Conservation (phyloP, 1,140 invertebrate genomes). For the Drusus annulatus region DNA sequence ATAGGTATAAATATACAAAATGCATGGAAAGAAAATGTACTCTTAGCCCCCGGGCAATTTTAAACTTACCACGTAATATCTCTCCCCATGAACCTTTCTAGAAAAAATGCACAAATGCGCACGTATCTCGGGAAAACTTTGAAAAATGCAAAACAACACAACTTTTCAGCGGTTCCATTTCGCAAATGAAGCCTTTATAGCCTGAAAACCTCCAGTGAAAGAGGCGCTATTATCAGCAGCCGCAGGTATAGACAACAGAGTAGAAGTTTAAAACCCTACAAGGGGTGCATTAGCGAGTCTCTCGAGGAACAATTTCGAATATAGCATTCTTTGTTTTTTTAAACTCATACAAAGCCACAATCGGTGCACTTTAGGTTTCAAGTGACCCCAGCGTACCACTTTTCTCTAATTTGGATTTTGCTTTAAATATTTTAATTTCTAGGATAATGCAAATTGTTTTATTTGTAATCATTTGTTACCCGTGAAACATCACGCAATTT, state of each 20-base stretch:
- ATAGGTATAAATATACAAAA: no score
- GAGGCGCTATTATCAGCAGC: conserved; percentile 38
- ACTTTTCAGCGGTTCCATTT: conserved; percentile 55
- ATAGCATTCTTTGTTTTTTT: conserved; percentile 16
- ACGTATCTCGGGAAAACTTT: conserved; percentile 9
- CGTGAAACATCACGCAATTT: no score
- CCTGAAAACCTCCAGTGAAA: conserved; percentile 30
- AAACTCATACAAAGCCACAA: neutral
- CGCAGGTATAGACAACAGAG: conserved; percentile 44
- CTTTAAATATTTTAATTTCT: no score
- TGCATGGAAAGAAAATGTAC: no score
- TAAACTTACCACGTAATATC: no score
- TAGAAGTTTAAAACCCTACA: conserved; percentile 42
- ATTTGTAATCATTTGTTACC: no score
- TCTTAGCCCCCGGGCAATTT: no score
- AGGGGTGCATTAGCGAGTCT: conserved; percentile 49
- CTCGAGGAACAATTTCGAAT: conserved; percentile 36
- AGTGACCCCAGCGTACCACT: neutral
- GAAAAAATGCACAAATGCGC: conserved; percentile 9
- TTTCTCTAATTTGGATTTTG: no score
- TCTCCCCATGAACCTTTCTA: neutral
- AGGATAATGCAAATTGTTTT: no score
- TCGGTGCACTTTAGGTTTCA: neutral
- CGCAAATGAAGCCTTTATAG: conserved; percentile 56
- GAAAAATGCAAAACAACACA: conserved; percentile 50